phyloP scores from a whole-genome alignment of 2,113 vertebrate genomes.

The Silurus asotus region DNA sequence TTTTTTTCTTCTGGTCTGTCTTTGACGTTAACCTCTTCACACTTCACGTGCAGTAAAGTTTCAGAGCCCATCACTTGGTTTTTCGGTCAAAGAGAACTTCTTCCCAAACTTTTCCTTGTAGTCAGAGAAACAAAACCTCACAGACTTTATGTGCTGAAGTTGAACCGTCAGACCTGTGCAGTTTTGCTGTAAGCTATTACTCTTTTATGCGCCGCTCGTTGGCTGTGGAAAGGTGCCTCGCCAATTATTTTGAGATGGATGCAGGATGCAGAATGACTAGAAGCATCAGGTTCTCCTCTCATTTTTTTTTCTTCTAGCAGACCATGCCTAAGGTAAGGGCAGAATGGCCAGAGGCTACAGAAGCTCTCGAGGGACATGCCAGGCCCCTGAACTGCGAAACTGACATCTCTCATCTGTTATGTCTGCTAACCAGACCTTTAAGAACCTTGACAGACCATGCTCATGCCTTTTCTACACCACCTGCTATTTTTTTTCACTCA shows the following conservation, averaged over 20 bases:
- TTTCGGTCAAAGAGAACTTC: constrained; percentile 52
- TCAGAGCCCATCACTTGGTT: constrained; percentile 9
- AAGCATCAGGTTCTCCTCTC: constrained; percentile 87
- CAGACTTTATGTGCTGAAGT: constrained; percentile 52
- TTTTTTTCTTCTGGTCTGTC: background rate
- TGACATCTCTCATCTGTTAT: constrained; percentile 99
- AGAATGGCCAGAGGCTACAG: constrained; percentile 98
- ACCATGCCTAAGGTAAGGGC: constrained; percentile 98
- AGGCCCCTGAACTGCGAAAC: constrained; percentile 97
- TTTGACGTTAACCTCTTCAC: background rate
- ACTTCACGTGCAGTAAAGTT: constrained; percentile 6
- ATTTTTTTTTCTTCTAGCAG: constrained; percentile 80
- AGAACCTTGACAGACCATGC: constrained; percentile 90
- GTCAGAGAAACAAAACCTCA: constrained; percentile 47
- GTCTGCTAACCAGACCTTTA: constrained; percentile 99
- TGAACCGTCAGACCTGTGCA: constrained; percentile 69
- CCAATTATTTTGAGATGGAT: constrained; percentile 99
- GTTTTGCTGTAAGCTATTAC: constrained; percentile 75
- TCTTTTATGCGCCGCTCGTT: constrained; percentile 74
- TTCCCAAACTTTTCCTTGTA: constrained; percentile 34
- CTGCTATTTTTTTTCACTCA: constrained; percentile 63
- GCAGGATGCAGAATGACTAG: constrained; percentile 99
- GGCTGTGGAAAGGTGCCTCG: constrained; percentile 93
- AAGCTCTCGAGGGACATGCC: constrained; percentile 88
- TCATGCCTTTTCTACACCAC: constrained; percentile 67